These are phyloP conservation scores for Simalia tracyae DNA, from an alignment of 2,797 vertebrate genomes.

Conservation along the genomic window DNA sequence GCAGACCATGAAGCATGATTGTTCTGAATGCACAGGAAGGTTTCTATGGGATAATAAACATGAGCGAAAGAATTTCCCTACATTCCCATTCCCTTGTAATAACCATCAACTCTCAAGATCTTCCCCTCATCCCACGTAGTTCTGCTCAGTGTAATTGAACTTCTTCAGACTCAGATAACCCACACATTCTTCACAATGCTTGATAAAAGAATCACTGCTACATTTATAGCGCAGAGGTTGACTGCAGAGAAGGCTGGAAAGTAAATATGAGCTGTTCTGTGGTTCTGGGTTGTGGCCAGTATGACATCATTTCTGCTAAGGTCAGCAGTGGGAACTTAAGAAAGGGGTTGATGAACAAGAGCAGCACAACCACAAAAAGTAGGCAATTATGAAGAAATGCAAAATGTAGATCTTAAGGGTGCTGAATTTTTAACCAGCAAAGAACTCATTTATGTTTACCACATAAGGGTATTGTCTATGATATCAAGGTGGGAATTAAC, in stretches of 20 bases:
- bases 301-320: slow-evolving; percentile 58
- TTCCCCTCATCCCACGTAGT: not conserved
- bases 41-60: not conserved
- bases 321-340: slow-evolving; percentile 62
- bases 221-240: slow-evolving; percentile 10
- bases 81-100: not conserved
- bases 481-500: slow-evolving; percentile 6
- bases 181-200: not conserved
- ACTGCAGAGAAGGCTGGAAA: slow-evolving; percentile 17
- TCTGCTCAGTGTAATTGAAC: not conserved
- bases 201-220: slow-evolving; percentile 18
- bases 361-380: slow-evolving; percentile 26
- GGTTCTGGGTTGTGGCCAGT: slow-evolving; percentile 49
- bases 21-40: not conserved
- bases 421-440: not conserved
- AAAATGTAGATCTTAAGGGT: slow-evolving; percentile 37
- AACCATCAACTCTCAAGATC: not conserved
- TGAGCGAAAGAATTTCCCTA: not conserved
- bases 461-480: not conserved
- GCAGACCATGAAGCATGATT: not conserved
- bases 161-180: not conserved
- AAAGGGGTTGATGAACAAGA: slow-evolving; percentile 57
- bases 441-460: not conserved
- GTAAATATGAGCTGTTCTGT: slow-evolving; percentile 33
- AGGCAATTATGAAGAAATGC: slow-evolving; percentile 38